These are phyloP conservation scores for Lagenorhynchus albirostris DNA, from an alignment of 2,113 vertebrate genomes.

Conservation along the genomic window DNA sequence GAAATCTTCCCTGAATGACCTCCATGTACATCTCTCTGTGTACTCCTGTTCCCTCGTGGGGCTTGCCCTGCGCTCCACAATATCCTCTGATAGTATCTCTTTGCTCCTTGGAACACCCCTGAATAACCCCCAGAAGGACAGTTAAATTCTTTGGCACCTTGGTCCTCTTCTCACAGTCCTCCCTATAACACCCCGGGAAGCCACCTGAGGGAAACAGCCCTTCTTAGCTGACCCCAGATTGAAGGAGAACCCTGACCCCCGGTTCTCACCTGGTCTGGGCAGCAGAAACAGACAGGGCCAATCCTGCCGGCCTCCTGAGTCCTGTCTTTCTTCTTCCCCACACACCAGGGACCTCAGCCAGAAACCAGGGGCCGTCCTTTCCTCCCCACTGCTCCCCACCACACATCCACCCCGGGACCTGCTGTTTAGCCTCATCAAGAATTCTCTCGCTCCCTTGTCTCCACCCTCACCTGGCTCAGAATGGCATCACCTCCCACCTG, in stretches of 20 bases:
- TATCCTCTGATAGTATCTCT: not conserved
- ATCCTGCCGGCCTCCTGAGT: rapidly evolving
- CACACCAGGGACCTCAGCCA: not conserved
- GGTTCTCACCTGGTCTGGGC: not conserved
- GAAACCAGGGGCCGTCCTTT: not conserved
- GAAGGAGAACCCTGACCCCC: not conserved
- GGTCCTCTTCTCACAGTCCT: rapidly evolving
- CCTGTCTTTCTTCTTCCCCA: not conserved
- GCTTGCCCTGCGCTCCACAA: not conserved
- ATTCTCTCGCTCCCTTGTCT: not conserved
- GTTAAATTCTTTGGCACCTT: no score
- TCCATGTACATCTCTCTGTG: not conserved
- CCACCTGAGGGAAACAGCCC: not conserved
- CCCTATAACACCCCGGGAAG: not conserved
- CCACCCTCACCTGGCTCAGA: not conserved
- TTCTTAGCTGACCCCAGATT: not conserved
- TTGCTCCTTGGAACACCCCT: not conserved
- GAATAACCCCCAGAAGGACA: no score
- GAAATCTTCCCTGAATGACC: not conserved
- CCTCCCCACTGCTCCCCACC: rapidly evolving
- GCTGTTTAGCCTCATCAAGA: rapidly evolving
- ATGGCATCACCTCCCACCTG: rapidly evolving
- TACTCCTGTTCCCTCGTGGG: rapidly evolving
- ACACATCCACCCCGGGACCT: not conserved
- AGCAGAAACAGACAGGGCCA: not conserved